Percentiles rank a stretch among this genome's conserved stretches.
Conservation (phyloP, 2,113 vertebrate genomes). For the Cochlearius cochlearius region DNA sequence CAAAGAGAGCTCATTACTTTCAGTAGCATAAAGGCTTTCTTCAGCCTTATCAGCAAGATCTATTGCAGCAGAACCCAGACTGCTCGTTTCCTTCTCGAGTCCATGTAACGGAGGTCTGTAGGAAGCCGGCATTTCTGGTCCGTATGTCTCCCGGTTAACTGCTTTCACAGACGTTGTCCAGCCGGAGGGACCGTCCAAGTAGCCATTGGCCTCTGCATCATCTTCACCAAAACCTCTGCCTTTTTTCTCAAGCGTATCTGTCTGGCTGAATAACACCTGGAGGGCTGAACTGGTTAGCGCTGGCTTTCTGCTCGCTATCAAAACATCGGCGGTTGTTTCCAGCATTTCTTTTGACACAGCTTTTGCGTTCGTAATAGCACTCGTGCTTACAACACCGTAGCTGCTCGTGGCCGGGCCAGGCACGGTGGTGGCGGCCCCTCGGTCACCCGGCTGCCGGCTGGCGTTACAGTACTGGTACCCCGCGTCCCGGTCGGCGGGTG, state of each 20-base stretch:
- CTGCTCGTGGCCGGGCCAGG: neutral
- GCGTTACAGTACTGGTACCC: slow-evolving; percentile 53
- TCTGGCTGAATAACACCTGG: neutral
- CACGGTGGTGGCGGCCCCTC: neutral
- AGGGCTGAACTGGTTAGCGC: neutral
- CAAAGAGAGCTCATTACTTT: neutral
- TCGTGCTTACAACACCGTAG: rapidly evolving
- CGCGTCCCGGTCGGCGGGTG: neutral
- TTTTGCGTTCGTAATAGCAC: rapidly evolving
- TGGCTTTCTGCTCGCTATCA: neutral
- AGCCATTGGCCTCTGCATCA: neutral
- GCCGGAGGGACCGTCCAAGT: neutral
- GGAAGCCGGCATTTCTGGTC: neutral
- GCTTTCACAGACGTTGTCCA: neutral
- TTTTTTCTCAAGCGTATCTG: rapidly evolving
- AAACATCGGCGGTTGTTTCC: neutral
- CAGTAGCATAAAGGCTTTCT: neutral
- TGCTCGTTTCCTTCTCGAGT: neutral
- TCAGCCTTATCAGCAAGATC: neutral
- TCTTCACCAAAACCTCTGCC: neutral
- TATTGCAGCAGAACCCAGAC: neutral
- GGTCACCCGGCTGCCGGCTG: neutral
- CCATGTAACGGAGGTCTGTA: rapidly evolving
- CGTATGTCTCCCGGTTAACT: neutral
- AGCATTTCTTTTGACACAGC: neutral